Base-by-base conservation (phyloP, 2,888 invertebrate genomes). In the Sipha maydis region DNA sequence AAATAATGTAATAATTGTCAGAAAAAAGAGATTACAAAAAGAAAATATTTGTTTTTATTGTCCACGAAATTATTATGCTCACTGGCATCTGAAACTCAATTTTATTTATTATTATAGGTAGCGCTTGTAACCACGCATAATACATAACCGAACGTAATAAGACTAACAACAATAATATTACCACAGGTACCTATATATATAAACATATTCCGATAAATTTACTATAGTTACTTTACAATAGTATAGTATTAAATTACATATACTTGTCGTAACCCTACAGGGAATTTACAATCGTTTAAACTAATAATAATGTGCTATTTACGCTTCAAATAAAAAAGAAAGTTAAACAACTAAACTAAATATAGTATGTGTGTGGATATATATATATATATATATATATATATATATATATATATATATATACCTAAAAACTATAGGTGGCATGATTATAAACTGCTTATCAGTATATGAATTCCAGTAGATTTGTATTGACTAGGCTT, bases 271-370 rank as follows among this genome's bases (percentile, higher is more conserved):
- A 83, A 83, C 71, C 28, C 83, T 48, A 28, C 14, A 9, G 83
- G 34, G 71, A 83, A 83, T 83, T 83, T 71, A 83, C 83, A 73
- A 83, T 31, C 71, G 34, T 71, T 83, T 83, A 54, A 8, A 34
- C 54, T 82, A 69, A 67, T n/a, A 38, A 82, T 69, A 69, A 41
- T 80, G 11, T 69, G n/a, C 41, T 31, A 31, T n/a, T 19, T 41
- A 28, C 25, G 67, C 38, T 41, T 71, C 38, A 78, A 78, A 31
- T 78, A 54, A 78, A 56, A 54, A 48, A 48, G 25, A 69, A 38
- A 31, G 28, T 71, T 71, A 54, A 54, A 71, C 83, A 31, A 21
- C 48, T 71, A 54, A 54, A 71, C 83, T 48, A 4, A 48, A 48
- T 48, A 48, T 48, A 48, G 14, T 14, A 14, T 3, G n/a, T n/a